These are phyloP conservation scores for Psococerastis gibbosa DNA, from an alignment of 2,888 invertebrate species.

Conservation along the genomic window DNA sequence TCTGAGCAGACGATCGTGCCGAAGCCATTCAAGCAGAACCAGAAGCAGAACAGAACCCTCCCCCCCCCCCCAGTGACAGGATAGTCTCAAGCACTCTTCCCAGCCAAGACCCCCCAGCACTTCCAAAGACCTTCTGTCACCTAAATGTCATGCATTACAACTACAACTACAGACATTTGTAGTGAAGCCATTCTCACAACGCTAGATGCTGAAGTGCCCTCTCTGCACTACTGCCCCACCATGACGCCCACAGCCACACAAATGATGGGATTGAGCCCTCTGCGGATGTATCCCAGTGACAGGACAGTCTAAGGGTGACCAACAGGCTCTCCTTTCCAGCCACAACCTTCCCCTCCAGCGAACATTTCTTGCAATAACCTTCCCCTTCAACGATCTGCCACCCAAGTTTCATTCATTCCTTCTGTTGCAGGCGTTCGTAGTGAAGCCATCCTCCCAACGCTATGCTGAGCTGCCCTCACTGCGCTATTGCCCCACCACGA, in stretches of 20 bases:
- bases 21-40: too few species aligned
- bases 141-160: too few species aligned
- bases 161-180: slow-evolving; percentile 3
- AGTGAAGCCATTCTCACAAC: neutral
- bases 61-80: too few species aligned
- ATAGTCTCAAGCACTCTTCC: too few species aligned
- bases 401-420: too few species aligned
- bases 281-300: neutral
- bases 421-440: neutral
- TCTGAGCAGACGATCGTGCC: too few species aligned
- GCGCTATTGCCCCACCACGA: neutral
- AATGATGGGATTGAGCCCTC: slow-evolving; percentile 3
- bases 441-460: neutral
- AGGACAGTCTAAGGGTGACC: neutral
- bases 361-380: neutral
- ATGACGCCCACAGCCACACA: slow-evolving; percentile 1
- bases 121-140: too few species aligned
- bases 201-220: slow-evolving; percentile 7
- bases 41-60: too few species aligned
- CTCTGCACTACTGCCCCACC: neutral
- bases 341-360: neutral
- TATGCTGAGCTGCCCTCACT: slow-evolving; percentile 7
- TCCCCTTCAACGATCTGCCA: too few species aligned
- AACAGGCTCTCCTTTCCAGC: slow-evolving; percentile 1
- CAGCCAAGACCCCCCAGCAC: too few species aligned